A percentile compares a stretch with the other conserved stretches of the same genome.
Evolutionary conservation across 2,797 vertebrate genomes (phyloP).

Genomic region (Gymnopithys bicolor): DNA sequence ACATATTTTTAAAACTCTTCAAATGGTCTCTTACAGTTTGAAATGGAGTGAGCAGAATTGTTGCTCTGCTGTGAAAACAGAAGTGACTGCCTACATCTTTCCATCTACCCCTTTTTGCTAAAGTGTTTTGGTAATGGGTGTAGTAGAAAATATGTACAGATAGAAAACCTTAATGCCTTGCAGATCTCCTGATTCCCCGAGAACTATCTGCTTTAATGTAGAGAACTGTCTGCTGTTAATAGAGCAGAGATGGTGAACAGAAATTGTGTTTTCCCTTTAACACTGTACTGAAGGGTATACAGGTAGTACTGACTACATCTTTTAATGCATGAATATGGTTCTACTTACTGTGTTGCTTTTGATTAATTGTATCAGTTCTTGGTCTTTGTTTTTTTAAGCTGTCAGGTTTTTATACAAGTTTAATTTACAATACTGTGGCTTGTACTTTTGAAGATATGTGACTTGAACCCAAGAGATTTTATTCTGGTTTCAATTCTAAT

Average conservation of each 20-base stretch:
- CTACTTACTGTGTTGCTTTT: background rate
- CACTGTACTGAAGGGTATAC: background rate
- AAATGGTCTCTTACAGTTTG: background rate
- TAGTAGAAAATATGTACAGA: background rate
- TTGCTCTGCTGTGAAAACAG: background rate
- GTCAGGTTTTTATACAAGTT: background rate
- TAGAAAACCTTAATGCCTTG: background rate
- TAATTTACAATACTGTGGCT: fast-evolving
- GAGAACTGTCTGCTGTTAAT: background rate
- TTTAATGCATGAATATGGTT: background rate
- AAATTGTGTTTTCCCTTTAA: background rate
- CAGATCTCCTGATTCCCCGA: background rate
- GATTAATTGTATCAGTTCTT: background rate
- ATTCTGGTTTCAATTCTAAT: background rate
- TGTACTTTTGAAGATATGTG: background rate
- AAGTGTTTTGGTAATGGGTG: background rate
- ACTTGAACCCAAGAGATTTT: background rate
- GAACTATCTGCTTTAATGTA: background rate
- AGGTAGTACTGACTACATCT: background rate
- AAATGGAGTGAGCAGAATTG: background rate
- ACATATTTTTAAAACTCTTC: background rate
- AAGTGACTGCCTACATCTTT: background rate
- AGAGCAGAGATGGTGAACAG: background rate
- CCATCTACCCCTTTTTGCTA: background rate
- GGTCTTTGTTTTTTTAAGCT: background rate